Evolutionary conservation across 2,113 vertebrate species (phyloP), one percentile per base, ranked within the genome.

Genomic region (Marmota flaviventris): DNA sequence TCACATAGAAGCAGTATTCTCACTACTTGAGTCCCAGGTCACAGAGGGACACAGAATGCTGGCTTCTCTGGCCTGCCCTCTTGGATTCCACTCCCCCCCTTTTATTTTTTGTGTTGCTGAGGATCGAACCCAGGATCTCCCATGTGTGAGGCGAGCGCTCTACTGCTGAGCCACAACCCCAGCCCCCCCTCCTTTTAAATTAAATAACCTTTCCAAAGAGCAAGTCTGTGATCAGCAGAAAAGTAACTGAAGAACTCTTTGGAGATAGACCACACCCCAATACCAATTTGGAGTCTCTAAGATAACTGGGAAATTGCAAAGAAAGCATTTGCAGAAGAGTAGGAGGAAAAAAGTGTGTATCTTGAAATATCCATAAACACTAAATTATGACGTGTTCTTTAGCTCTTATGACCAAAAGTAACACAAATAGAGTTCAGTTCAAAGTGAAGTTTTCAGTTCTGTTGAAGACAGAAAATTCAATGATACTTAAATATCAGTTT

Each of bases 271-370:
- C 82, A 86, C 53, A 39, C 11, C 24, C 24, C 63, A 82, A 53
- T 63, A 88, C 69, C 70, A 16, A 86, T 87, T 96, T 95, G 85
- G 93, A 93, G 91, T 93, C 93, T 94, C 85, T 53, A 93, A 96
- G 56, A 95, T 96, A 94, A 96, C 88, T 83, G 91, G 48, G 88
- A 86, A 91, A 83, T 78, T 79, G 67, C 32, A 75, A 93, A 91
- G 83, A 81, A 61, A 85, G 58, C n/a, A 45, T 56, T 94, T 89
- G 45, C 37, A 85, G 65, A 95, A 51, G 37, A 77, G 51, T 94
- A 77, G 63, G 77, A 82, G 65, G 56, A 95, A 85, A 91, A 45
- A 90, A 45, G 14, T 72, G 2, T 85, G 16, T 53, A 42, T 95
- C 69, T 95, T 95, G 95, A 97, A 98, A 89, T 89, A 84, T 8